phyloP scores from a whole-genome alignment of 2,888 invertebrate genomes.

The Andrena hattorfiana region DNA sequence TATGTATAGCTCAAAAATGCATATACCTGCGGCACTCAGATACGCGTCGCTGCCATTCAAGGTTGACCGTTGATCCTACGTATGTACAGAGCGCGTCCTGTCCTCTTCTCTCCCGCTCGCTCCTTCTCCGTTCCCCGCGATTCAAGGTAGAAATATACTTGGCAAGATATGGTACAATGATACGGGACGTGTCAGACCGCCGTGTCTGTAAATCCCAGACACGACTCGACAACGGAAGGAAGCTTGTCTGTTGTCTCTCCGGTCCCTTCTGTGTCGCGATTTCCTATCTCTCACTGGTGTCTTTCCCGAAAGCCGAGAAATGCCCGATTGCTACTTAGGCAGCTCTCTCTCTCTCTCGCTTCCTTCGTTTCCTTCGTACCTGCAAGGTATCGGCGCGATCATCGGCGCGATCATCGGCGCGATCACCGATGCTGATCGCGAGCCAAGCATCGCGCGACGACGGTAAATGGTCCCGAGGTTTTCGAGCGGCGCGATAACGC shows the following conservation, averaged over 20 bases:
- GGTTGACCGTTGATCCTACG: constrained; percentile 26
- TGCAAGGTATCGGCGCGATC: background rate
- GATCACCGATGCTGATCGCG: background rate
- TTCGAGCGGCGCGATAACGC: constrained; percentile 27
- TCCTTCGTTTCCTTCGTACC: background rate
- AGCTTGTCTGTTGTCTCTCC: too few relatives aligned
- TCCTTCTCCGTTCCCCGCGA: background rate
- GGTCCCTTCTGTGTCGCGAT: background rate
- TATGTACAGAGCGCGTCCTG: constrained; percentile 49
- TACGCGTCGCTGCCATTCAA: constrained; percentile 21
- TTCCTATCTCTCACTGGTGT: background rate
- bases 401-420: background rate
- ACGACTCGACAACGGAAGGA: too few relatives aligned
- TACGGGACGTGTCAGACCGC: background rate
- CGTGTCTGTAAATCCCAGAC: too few relatives aligned
- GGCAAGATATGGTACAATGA: background rate
- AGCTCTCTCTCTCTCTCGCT: background rate
- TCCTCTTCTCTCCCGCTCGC: background rate
- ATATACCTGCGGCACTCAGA: constrained; percentile 35
- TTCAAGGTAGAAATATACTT: background rate
- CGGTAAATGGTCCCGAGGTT: constrained; percentile 54
- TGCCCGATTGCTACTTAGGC: background rate
- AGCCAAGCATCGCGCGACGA: background rate
- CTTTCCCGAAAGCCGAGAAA: background rate
- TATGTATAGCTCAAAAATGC: constrained; percentile 48